Percentiles rank a stretch among this genome's conserved stretches.
These are phyloP conservation scores for Spheniscus humboldti DNA, from an alignment of 2,797 vertebrate species.

Conservation along the genomic window DNA sequence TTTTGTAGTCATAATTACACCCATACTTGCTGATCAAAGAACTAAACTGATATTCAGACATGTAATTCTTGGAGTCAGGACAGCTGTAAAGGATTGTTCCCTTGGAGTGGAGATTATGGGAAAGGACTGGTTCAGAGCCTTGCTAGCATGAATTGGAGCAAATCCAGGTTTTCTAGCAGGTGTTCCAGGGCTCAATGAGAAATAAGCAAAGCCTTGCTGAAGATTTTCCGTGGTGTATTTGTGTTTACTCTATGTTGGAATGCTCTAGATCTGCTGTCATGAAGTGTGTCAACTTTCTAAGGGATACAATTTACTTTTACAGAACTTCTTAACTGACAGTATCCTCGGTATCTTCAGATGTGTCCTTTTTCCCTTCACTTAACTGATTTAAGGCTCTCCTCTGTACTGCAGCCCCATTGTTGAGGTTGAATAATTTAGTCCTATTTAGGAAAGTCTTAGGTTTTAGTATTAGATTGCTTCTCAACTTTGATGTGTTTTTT, in stretches of 20 bases:
- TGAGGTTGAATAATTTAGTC: neutral
- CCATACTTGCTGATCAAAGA: neutral
- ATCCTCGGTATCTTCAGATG: neutral
- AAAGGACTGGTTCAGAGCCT: neutral
- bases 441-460: neutral
- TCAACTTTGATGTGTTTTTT: neutral
- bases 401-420: fast-evolving
- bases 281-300: neutral
- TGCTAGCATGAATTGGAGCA: neutral
- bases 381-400: neutral
- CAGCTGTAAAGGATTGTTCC: neutral
- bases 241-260: neutral
- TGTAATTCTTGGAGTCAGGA: neutral
- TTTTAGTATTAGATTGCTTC: neutral
- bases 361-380: neutral
- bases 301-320: neutral
- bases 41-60: neutral
- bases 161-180: neutral
- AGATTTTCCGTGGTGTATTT: neutral
- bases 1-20: neutral
- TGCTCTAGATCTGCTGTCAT: neutral
- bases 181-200: neutral
- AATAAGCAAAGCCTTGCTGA: neutral
- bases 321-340: neutral
- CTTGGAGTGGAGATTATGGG: neutral